Evolutionary conservation across 2,797 vertebrate species (phyloP).

Genomic region (Champsocephalus gunnari): DNA sequence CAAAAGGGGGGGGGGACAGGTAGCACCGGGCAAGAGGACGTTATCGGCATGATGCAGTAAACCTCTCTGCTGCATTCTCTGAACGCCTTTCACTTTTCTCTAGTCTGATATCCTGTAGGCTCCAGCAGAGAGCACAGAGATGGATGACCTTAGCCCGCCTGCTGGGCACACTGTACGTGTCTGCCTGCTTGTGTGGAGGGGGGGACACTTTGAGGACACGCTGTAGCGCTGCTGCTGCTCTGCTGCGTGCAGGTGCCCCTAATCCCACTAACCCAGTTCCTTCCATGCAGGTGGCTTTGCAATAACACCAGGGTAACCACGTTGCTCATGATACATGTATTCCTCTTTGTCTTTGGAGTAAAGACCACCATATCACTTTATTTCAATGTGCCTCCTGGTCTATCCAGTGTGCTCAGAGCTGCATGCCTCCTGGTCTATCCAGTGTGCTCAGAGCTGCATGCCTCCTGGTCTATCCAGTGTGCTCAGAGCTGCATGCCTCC

Average conservation of each 20-base stretch:
- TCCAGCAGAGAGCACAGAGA: conserved; percentile 40
- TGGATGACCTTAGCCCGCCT: conserved; percentile 53
- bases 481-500: too few relatives aligned
- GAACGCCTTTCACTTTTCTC: conserved; percentile 61
- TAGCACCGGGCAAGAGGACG: conserved; percentile 16
- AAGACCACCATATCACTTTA: conserved; percentile 30
- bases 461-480: too few relatives aligned
- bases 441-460: not conserved
- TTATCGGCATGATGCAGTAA: conserved; percentile 64
- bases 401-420: conserved; percentile 12
- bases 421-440: conserved; percentile 10
- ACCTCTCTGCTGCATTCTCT: conserved; percentile 39
- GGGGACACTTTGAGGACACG: conserved; percentile 54
- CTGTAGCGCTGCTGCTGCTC: conserved; percentile 43
- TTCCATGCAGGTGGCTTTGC: conserved; percentile 27
- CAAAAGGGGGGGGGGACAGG: conserved; percentile 27
- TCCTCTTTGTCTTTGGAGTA: conserved; percentile 4
- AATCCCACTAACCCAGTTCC: conserved; percentile 33
- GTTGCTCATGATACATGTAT: not conserved
- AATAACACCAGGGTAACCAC: conserved; percentile 51
- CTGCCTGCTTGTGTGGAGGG: conserved; percentile 40
- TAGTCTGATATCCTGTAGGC: conserved; percentile 44
- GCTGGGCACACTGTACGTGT: conserved; percentile 33
- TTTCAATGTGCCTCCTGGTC: conserved; percentile 52
- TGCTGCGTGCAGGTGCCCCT: conserved; percentile 64